Evolutionary conservation across 2,888 invertebrate species (phyloP).

Genomic region (Yponomeuta malinellus): DNA sequence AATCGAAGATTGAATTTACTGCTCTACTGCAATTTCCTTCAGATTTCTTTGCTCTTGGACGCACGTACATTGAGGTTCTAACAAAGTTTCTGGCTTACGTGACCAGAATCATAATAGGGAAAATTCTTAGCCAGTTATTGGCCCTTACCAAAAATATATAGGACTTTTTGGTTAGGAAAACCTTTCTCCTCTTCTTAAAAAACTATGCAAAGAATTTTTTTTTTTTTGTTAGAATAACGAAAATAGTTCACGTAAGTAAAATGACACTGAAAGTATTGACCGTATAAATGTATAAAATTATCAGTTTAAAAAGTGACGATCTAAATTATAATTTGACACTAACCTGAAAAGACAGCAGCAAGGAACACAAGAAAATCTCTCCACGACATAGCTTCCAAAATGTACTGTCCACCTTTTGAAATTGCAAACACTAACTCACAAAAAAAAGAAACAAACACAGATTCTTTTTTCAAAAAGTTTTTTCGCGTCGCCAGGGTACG

Average conservation of each 20-base stretch:
- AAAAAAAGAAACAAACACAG: not conserved
- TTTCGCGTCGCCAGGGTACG: conserved; percentile 9
- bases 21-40: conserved; percentile 9
- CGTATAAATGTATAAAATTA: too few species aligned
- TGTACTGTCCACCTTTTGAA: conserved; percentile 17
- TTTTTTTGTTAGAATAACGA: too few species aligned
- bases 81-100: conserved; percentile 28
- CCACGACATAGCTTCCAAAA: conserved; percentile 44
- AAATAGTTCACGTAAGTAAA: too few species aligned
- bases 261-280: too few species aligned
- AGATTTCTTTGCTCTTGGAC: conserved; percentile 1
- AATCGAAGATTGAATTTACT: not conserved
- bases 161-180: not conserved
- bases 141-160: not conserved
- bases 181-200: not conserved
- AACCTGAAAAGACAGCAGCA: conserved; percentile 47
- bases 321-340: conserved; percentile 22
- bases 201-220: too few species aligned
- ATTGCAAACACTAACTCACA: conserved; percentile 25
- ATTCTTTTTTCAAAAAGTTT: conserved; percentile 14
- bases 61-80: not conserved
- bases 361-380: conserved; percentile 36
- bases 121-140: not conserved
- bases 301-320: too few species aligned
- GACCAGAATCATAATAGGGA: conserved; percentile 31